Percentiles rank a stretch among this genome's conserved stretches.
Evolutionary conservation across 2,113 vertebrate species (phyloP).

Genomic region (Poicephalus gulielmi): DNA sequence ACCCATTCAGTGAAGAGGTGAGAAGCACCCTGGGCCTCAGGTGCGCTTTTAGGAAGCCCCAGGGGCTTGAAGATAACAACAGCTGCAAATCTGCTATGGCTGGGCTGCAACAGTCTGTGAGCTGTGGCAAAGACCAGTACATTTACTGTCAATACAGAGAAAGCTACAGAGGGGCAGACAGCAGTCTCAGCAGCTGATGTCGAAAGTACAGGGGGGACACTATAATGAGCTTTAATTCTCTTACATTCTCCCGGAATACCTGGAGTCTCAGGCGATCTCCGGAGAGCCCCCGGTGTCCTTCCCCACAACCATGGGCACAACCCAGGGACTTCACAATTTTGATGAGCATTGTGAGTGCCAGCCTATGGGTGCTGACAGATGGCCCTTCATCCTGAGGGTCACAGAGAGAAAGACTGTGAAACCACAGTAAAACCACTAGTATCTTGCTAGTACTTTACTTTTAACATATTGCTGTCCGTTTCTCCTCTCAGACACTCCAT

Average conservation of each 20-base stretch:
- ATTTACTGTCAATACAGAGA: conserved; percentile 7
- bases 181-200: conserved; percentile 67
- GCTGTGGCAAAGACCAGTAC: background rate
- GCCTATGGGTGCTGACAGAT: conserved; percentile 86
- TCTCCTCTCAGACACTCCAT: background rate
- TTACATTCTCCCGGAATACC: conserved; percentile 84
- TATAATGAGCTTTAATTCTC: conserved; percentile 78
- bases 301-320: conserved; percentile 98
- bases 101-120: conserved; percentile 44
- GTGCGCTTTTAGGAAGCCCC: background rate
- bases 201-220: conserved; percentile 18
- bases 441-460: background rate
- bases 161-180: conserved; percentile 52
- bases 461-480: background rate
- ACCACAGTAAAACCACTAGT: background rate
- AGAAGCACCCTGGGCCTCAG: background rate
- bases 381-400: conserved; percentile 82
- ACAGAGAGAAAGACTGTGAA: background rate
- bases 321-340: conserved; percentile 98
- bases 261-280: conserved; percentile 97
- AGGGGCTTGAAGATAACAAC: background rate
- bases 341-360: conserved; percentile 96
- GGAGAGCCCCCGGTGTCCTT: conserved; percentile 95
- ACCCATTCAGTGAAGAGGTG: background rate
- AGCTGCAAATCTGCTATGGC: background rate